Evolutionary conservation across 2,888 invertebrate species (phyloP).

Genomic region (Aleiodes testaceus): DNA sequence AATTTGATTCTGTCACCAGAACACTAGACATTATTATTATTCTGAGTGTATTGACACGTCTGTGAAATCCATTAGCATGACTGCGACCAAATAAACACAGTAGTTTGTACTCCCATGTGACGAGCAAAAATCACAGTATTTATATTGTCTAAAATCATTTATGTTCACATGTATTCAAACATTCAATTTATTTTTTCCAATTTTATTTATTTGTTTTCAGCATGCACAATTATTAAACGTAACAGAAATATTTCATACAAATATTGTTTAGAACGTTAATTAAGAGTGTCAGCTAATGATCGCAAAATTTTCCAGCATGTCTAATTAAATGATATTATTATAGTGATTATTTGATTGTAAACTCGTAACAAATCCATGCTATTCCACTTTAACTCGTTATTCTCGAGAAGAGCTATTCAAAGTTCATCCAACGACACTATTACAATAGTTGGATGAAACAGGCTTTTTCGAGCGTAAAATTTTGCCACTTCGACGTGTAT

Average conservation of each 20-base stretch:
- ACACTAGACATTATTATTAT: conserved; percentile 6
- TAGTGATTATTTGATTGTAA: background rate
- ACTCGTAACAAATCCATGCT: background rate
- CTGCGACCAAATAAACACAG: background rate
- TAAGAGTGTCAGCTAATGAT: no score
- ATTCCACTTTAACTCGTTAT: background rate
- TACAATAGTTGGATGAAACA: conserved; percentile 10
- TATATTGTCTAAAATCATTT: no score
- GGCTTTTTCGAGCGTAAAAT: conserved; percentile 5
- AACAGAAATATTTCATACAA: no score
- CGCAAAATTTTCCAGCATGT: no score
- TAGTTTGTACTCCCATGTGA: no score
- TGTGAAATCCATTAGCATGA: conserved; percentile 22
- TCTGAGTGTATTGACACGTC: conserved; percentile 24
- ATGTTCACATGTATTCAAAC: no score
- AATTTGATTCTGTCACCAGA: background rate
- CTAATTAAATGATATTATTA: background rate
- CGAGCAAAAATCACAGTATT: background rate
- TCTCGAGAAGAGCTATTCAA: background rate
- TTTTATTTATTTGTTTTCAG: no score
- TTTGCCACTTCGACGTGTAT: conserved; percentile 5
- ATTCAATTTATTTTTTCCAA: no score
- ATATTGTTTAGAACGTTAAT: no score
- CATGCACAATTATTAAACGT: no score
- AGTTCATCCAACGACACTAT: conserved; percentile 22